Evolutionary conservation across 2,797 vertebrate species (phyloP).

Genomic region (Lacerta bilineata): DNA sequence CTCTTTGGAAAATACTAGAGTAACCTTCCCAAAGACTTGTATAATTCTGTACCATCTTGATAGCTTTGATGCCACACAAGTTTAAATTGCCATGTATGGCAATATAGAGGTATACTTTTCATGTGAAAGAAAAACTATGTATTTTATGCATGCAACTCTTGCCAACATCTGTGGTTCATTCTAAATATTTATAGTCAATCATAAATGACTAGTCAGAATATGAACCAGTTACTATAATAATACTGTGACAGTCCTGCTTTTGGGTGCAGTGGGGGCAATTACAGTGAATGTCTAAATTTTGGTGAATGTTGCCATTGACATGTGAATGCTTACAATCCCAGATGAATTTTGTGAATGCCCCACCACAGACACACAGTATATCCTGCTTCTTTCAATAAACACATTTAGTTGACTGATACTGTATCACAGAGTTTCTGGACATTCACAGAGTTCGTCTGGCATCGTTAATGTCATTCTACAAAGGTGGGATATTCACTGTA

Average conservation of each 20-base stretch:
- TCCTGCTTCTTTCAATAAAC: not conserved
- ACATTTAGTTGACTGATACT: not conserved
- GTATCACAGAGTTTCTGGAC: not conserved
- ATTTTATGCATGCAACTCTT: slow-evolving; percentile 57
- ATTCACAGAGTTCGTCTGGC: not conserved
- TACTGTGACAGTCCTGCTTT: too few species aligned
- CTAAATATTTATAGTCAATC: slow-evolving; percentile 81
- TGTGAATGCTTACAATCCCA: not conserved
- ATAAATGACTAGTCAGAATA: slow-evolving; percentile 79
- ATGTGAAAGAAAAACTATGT: slow-evolving; percentile 74
- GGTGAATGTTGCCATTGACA: not conserved
- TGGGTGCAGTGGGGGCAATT: not conserved
- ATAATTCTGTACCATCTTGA: slow-evolving; percentile 79
- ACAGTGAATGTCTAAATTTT: not conserved
- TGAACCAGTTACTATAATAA: slow-evolving; percentile 59
- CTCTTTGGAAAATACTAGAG: slow-evolving; percentile 72
- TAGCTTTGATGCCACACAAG: slow-evolving; percentile 80
- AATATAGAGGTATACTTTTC: slow-evolving; percentile 76
- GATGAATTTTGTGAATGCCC: not conserved
- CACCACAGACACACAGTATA: not conserved
- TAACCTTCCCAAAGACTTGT: slow-evolving; percentile 73
- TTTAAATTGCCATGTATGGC: slow-evolving; percentile 80
- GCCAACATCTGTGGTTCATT: slow-evolving; percentile 70
- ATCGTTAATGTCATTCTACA: slow-evolving; percentile 12
- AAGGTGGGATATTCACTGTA: not conserved